Conservation (phyloP, 2,797 vertebrate genomes). For the Aldrovandia affinis region DNA sequence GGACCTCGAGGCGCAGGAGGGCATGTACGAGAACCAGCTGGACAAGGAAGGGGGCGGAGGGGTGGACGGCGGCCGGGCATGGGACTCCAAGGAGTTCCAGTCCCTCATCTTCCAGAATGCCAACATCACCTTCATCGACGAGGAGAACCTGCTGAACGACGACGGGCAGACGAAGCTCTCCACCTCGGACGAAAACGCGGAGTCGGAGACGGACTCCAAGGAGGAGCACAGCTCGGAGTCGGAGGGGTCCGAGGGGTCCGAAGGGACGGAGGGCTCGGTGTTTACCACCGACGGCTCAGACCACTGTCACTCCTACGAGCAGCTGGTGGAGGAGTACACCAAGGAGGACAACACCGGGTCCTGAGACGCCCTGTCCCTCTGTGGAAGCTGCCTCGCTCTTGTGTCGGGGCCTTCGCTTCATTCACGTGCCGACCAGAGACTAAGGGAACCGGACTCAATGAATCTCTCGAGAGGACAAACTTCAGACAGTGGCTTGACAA, state of each 20-base stretch:
- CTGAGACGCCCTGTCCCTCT: slow-evolving; percentile 66
- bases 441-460: background rate
- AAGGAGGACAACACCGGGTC: slow-evolving; percentile 80
- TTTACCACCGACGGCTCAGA: slow-evolving; percentile 85
- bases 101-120: slow-evolving; percentile 83
- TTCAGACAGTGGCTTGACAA: slow-evolving; percentile 43
- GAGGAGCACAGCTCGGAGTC: slow-evolving; percentile 84
- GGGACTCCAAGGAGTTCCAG: slow-evolving; percentile 87
- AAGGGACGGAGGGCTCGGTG: slow-evolving; percentile 83
- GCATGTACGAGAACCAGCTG: slow-evolving; percentile 84
- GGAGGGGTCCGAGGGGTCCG: slow-evolving; percentile 70
- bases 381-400: background rate
- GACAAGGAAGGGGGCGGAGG: slow-evolving; percentile 88
- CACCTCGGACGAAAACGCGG: slow-evolving; percentile 76
- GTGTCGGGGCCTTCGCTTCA: background rate
- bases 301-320: slow-evolving; percentile 85
- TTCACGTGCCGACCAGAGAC: too few species aligned
- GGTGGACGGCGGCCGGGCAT: slow-evolving; percentile 72
- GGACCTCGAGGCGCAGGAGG: slow-evolving; percentile 61
- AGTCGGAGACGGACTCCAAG: slow-evolving; percentile 77
- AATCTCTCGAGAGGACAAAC: slow-evolving; percentile 26
- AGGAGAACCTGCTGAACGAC: slow-evolving; percentile 74
- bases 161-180: slow-evolving; percentile 72
- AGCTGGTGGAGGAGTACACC: slow-evolving; percentile 88
- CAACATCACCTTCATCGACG: slow-evolving; percentile 86